A percentile compares a stretch with the other conserved stretches of the same genome.
Conservation (phyloP, 1,140 invertebrate genomes). For the Bombus affinis region DNA sequence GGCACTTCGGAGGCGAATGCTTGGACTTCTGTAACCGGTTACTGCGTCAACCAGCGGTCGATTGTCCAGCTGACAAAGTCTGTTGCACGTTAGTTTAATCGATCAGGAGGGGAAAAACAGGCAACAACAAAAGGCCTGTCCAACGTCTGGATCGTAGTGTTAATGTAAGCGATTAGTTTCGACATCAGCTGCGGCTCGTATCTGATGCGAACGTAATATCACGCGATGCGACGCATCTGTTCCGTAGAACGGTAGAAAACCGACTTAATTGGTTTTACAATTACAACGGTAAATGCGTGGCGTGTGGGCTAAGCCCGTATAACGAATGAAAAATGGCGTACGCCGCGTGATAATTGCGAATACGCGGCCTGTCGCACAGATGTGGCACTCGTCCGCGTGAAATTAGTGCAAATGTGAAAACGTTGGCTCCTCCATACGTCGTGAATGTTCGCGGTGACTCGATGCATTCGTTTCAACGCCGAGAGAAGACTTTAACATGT, state of each 20-base stretch:
- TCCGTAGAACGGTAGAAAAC: slow-evolving; percentile 13
- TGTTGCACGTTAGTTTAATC: slow-evolving; percentile 74
- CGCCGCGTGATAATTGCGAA: neutral
- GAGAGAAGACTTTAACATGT: too few species aligned
- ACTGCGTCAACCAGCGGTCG: slow-evolving; percentile 35
- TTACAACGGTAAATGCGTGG: slow-evolving; percentile 6
- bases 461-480: neutral
- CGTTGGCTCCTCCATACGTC: neutral
- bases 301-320: too few species aligned
- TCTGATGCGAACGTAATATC: neutral
- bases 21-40: slow-evolving; percentile 43
- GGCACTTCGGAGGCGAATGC: slow-evolving; percentile 72
- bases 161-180: slow-evolving; percentile 22
- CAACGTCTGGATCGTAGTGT: slow-evolving; percentile 2
- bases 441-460: neutral
- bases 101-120: neutral
- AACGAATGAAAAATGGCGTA: slow-evolving; percentile 13
- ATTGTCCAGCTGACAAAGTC: slow-evolving; percentile 60
- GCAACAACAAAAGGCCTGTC: neutral
- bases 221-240: neutral
- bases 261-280: slow-evolving; percentile 49
- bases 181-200: neutral
- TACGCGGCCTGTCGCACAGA: neutral
- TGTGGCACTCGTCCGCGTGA: neutral
- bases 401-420: slow-evolving; percentile 20